Percentiles rank a stretch among this genome's conserved stretches.
Conservation (phyloP, 2,888 invertebrate species). For the Campoletis raptor region DNA sequence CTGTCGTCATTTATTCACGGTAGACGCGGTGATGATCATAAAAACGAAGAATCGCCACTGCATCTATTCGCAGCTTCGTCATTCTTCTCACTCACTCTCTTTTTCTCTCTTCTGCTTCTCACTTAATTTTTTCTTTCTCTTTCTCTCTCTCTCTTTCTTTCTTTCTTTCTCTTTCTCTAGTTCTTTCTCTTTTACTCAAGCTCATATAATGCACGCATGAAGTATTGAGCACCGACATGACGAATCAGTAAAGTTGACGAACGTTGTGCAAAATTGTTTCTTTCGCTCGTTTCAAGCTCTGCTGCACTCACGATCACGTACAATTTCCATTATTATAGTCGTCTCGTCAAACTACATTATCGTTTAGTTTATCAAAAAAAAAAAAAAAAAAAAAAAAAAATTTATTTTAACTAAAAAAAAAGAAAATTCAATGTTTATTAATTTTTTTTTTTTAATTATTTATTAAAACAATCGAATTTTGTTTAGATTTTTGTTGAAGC, state of each 20-base stretch:
- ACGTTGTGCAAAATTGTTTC: slow-evolving; percentile 38
- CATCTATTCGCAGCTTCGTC: slow-evolving; percentile 36
- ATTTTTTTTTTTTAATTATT: not conserved
- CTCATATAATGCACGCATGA: not conserved
- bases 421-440: too few species aligned
- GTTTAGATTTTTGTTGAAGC: not conserved
- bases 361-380: not conserved
- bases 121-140: not conserved
- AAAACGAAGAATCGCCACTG: slow-evolving; percentile 39
- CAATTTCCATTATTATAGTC: slow-evolving; percentile 14
- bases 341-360: not conserved
- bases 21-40: slow-evolving; percentile 34
- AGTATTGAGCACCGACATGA: slow-evolving; percentile 43
- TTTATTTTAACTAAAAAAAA: too few species aligned
- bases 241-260: slow-evolving; percentile 44
- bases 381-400: not conserved
- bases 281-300: slow-evolving; percentile 48
- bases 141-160: not conserved
- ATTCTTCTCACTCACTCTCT: not conserved
- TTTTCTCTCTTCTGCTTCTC: not conserved
- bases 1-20: slow-evolving; percentile 37
- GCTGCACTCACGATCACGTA: slow-evolving; percentile 25
- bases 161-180: not conserved
- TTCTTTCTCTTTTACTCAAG: not conserved
- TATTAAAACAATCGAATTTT: not conserved